phyloP scores from a whole-genome alignment of 2,113 vertebrate species.

The Hystrix cristata region DNA sequence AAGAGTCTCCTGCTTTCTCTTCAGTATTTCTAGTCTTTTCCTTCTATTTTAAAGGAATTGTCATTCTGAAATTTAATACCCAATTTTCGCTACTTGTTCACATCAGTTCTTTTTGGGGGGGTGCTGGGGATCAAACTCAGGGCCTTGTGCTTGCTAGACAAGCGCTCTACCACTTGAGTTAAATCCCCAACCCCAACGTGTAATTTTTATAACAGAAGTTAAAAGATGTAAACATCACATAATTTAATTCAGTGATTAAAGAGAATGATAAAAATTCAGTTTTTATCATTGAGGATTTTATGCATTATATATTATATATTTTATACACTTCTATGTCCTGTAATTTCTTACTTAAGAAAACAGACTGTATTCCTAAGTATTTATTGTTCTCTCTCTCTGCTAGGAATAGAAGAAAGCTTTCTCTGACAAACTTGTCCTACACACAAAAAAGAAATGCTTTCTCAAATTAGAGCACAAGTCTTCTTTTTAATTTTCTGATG shows the following conservation, averaged over 20 bases:
- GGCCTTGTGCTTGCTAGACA: no score
- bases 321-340: conserved; percentile 31
- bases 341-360: conserved; percentile 66
- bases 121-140: no score
- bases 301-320: conserved; percentile 4
- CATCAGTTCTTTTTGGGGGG: neutral
- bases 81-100: conserved; percentile 18
- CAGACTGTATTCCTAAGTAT: conserved; percentile 64
- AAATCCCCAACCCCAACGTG: neutral
- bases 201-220: conserved; percentile 49
- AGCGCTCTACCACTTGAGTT: no score
- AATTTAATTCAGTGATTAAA: conserved; percentile 29
- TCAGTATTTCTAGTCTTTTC: conserved; percentile 16
- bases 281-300: conserved; percentile 12
- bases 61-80: conserved; percentile 15
- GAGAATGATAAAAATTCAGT: conserved; percentile 39
- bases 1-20: conserved; percentile 1
- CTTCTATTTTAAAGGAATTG: neutral
- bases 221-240: conserved; percentile 31
- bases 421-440: neutral
- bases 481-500: neutral
- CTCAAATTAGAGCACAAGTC: neutral
- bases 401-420: conserved; percentile 67
- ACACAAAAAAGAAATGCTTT: neutral
- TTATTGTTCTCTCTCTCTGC: conserved; percentile 58